Evolutionary conservation across 2,113 vertebrate species (phyloP).

Genomic region (Carassius auratus): DNA sequence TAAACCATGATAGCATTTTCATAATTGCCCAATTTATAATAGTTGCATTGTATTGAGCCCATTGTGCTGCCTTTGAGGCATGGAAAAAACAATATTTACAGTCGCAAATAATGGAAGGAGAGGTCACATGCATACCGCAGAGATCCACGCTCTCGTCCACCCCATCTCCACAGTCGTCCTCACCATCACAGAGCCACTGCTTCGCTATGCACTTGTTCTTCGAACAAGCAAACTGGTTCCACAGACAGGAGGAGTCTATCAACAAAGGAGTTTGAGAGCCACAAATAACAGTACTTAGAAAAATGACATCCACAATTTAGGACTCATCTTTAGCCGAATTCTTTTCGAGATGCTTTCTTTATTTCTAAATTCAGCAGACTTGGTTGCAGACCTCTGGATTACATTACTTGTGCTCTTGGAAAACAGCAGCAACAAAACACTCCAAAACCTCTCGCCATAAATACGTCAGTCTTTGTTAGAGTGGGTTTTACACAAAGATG

Average conservation of each 20-base stretch:
- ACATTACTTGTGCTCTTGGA: neutral
- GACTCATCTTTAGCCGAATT: neutral
- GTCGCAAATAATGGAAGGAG: neutral
- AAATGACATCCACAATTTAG: constrained; percentile 14
- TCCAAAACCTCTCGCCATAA: neutral
- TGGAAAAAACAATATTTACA: constrained; percentile 40
- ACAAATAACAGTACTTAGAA: constrained; percentile 62
- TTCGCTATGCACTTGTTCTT: constrained; percentile 94
- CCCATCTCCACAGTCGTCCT: constrained; percentile 93
- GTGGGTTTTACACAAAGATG: neutral
- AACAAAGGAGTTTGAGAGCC: constrained; percentile 54
- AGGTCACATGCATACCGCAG: constrained; percentile 78
- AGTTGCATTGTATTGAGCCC: constrained; percentile 46
- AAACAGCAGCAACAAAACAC: neutral
- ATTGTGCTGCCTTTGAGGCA: neutral
- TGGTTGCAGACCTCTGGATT: constrained; percentile 5
- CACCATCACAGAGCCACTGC: constrained; percentile 95
- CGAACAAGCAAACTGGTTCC: constrained; percentile 97
- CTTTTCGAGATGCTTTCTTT: constrained; percentile 8
- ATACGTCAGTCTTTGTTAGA: neutral
- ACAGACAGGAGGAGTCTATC: constrained; percentile 92
- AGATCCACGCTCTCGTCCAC: constrained; percentile 89
- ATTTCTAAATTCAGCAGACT: constrained; percentile 17
- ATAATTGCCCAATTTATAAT: constrained; percentile 61
- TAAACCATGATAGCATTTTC: constrained; percentile 57